phyloP scores from a whole-genome alignment of 2,888 invertebrate genomes.

The Digitonthophagus gazella region DNA sequence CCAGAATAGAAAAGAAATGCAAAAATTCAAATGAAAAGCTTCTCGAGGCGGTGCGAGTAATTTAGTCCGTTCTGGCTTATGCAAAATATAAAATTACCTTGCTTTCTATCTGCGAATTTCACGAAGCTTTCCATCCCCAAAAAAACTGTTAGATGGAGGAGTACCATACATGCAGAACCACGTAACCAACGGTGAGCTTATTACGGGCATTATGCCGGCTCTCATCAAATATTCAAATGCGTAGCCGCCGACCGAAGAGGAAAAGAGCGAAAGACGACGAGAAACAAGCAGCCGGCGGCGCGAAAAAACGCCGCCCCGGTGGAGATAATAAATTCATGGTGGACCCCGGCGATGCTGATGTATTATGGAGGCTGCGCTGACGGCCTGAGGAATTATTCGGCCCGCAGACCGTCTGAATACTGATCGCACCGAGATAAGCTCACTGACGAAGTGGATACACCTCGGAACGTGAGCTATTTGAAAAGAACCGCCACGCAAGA shows the following conservation, averaged over 20 bases:
- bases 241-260: neutral
- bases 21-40: neutral
- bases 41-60: neutral
- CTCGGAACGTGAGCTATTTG: neutral
- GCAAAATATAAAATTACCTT: neutral
- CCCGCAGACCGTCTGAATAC: neutral
- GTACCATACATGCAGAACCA: neutral
- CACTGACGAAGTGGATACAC: neutral
- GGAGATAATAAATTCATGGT: neutral
- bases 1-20: neutral
- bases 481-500: neutral
- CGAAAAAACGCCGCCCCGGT: neutral
- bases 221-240: neutral
- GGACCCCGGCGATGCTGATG: neutral
- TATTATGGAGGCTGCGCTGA: neutral
- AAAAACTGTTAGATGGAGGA: neutral
- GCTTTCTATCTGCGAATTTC: neutral
- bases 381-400: neutral
- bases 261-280: neutral
- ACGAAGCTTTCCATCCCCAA: neutral
- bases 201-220: neutral
- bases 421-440: neutral
- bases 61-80: neutral
- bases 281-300: neutral
- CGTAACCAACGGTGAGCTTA: neutral